Conservation (phyloP, 2,113 vertebrate genomes). For the Laticauda laticaudata region DNA sequence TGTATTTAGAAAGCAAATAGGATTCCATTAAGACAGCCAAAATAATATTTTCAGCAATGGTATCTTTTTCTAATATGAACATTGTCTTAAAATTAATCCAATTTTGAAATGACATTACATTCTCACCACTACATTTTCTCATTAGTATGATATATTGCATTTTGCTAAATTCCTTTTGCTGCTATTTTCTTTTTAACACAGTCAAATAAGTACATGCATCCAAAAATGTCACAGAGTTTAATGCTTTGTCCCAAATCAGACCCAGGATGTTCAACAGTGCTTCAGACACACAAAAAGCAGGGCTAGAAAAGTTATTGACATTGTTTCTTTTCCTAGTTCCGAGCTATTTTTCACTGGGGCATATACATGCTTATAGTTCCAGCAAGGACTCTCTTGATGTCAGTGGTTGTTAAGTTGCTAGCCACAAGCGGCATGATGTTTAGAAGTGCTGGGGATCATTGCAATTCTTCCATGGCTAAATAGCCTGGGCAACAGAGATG, state of each 20-base stretch:
- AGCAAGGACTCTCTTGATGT: neutral
- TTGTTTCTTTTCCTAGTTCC: neutral
- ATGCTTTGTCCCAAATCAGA: neutral
- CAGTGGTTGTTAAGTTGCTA: neutral
- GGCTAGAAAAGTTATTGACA: neutral
- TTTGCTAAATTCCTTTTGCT: neutral
- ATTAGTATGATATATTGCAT: neutral
- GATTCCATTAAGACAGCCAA: neutral
- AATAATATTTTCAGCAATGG: neutral
- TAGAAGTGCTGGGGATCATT: neutral
- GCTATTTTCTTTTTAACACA: neutral
- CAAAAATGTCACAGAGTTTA: slow-evolving; percentile 7
- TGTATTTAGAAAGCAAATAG: neutral
- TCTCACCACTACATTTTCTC: neutral
- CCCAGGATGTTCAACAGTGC: neutral
- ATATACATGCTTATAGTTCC: neutral
- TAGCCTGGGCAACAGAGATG: neutral
- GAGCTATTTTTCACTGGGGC: neutral
- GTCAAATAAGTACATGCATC: neutral
- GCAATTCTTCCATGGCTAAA: neutral
- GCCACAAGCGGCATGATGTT: neutral
- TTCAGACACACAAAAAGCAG: neutral
- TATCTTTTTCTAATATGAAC: no score
- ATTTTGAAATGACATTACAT: neutral
- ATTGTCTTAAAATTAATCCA: neutral